Conservation (phyloP, 64 coral and sea anemone species). For the Catalaphyllia jardinei region DNA sequence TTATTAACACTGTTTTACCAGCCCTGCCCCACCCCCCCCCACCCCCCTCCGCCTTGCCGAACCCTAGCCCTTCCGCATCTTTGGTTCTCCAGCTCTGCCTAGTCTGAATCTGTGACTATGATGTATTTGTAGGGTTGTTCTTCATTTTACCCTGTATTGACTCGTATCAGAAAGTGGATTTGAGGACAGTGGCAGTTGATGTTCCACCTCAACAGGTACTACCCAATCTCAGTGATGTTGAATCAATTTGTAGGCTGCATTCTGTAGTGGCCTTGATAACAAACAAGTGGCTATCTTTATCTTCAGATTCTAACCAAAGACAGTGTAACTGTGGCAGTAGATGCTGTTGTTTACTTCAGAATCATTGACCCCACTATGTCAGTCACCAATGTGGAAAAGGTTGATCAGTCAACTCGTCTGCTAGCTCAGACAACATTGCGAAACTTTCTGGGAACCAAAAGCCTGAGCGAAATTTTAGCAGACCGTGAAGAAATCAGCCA, state of each 20-base stretch:
- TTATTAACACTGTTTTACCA: no score
- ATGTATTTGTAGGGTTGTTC: constrained; percentile 65
- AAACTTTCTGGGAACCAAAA: constrained; percentile 70
- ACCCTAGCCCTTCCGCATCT: no score
- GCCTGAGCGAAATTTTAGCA: constrained; percentile 77
- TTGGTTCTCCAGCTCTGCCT: not conserved
- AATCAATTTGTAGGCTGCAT: not conserved
- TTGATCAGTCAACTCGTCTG: constrained; percentile 65
- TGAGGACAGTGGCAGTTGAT: constrained; percentile 83
- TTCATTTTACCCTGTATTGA: constrained; percentile 89
- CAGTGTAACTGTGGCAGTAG: constrained; percentile 86
- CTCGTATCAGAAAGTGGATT: constrained; percentile 82
- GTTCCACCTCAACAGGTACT: constrained; percentile 74
- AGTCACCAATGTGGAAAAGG: constrained; percentile 74
- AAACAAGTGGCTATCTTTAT: not conserved
- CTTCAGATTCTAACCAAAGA: constrained; percentile 85
- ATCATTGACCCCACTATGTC: constrained; percentile 78
- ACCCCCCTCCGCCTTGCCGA: constrained; percentile 74
- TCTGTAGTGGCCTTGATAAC: not conserved
- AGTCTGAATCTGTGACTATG: not conserved
- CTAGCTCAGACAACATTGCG: constrained; percentile 75
- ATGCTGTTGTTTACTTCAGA: constrained; percentile 84
- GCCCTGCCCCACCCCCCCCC: constrained; percentile 42
- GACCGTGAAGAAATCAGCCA: constrained; percentile 83
- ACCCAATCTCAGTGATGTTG: not conserved